A percentile compares a stretch with the other conserved stretches of the same genome.
These are phyloP conservation scores for Nannobrachium achirus DNA, from an alignment of 2,113 vertebrate species.

Conservation along the genomic window DNA sequence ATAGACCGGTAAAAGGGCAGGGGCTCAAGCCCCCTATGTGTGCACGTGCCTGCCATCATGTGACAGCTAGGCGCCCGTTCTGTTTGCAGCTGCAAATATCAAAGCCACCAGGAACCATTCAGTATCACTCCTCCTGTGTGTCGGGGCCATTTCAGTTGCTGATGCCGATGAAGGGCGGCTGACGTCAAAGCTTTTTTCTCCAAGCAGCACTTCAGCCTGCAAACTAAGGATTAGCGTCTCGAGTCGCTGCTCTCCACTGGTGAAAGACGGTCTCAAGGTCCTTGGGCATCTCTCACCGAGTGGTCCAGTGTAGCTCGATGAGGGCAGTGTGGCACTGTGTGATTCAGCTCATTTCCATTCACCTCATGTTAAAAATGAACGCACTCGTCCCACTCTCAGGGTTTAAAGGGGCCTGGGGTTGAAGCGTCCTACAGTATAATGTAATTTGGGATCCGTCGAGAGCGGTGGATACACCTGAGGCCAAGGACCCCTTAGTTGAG, in stretches of 20 bases:
- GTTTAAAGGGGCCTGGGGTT: too few species aligned
- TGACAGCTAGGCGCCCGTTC: too few species aligned
- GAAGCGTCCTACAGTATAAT: slow-evolving; percentile 22
- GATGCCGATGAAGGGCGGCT: slow-evolving; percentile 1
- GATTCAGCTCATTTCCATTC: not conserved
- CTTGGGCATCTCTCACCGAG: not conserved
- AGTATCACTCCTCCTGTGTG: too few species aligned
- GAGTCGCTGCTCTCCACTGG: slow-evolving; percentile 8
- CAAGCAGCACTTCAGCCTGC: slow-evolving; percentile 34
- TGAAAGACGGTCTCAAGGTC: slow-evolving; percentile 27
- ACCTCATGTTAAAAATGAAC: slow-evolving; percentile 11
- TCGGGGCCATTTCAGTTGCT: too few species aligned
- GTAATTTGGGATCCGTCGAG: slow-evolving; percentile 28
- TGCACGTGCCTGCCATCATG: too few species aligned
- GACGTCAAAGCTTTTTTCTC: slow-evolving; percentile 28
- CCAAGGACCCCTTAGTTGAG: too few species aligned
- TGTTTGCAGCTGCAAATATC: too few species aligned
- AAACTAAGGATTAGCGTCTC: slow-evolving; percentile 22
- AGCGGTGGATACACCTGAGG: slow-evolving; percentile 27
- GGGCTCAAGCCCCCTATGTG: too few species aligned
- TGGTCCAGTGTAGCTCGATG: not conserved
- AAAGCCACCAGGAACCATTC: too few species aligned
- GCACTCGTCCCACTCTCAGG: not conserved
- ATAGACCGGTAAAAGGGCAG: too few species aligned
- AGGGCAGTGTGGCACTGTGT: not conserved